Base-by-base conservation (phyloP, 2,113 vertebrate genomes). In the Phyllostomus hastatus region DNA sequence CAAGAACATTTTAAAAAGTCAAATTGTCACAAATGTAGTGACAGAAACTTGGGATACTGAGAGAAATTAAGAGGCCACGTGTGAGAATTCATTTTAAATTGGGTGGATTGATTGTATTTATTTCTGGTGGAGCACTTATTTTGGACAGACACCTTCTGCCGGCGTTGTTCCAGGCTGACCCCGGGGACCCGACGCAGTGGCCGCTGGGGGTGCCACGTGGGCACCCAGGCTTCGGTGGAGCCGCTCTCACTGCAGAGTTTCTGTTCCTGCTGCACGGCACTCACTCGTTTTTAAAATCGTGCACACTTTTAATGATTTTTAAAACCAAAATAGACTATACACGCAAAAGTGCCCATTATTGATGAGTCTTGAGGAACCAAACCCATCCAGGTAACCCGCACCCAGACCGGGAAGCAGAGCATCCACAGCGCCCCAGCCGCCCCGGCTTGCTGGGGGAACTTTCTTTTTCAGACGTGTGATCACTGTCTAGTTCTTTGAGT, bases 351-450 rank as follows among this genome's bases (percentile, higher is more conserved):
- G 35, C 22, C 14, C 48, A 4, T 80, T 89, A 64, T 54, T 52
- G 11, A 4, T 50, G 43, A 76, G 17, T 67, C 59, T 70, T 73
- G 54, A 54, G 35, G 26, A 69, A 81, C n/a, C 10, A 10, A 75
- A 38, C n/a, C 72, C 20, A 46, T 20, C 59, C 19, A 11, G 17
- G 72, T 52, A 48, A 38, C 33, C 54, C 41, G n/a, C 33, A 59
- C 9, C 17, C 31, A 94, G 75, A 67, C 31, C 11, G 22, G 2
- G 20, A 70, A 6, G 10, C 46, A 14, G 64, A 35, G 16, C 15
- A 10, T 12, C 10, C 0, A 0, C 9, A 5, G 1, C 10, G 38
- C 20, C 48, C 33, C 1, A 4, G 14, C 11, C 0, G 7, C 22
- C 24, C 19, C 48, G 12, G 17, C 24, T 35, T 12, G 48, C 46